phyloP scores from a whole-genome alignment of 2,113 vertebrate species.

The Onychostoma macrolepis region DNA sequence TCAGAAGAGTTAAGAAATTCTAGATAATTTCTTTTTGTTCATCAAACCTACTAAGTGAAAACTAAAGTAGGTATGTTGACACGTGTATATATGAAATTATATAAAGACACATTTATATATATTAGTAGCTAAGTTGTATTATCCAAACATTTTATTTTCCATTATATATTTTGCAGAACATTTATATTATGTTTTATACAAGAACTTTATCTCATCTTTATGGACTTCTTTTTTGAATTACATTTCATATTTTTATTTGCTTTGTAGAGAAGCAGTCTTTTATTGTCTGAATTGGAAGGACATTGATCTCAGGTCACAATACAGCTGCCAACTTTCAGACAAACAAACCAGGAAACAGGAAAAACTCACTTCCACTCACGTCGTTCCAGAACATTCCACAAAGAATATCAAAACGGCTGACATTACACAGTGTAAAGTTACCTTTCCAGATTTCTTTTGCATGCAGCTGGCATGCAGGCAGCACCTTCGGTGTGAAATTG shows the following conservation, averaged over 20 bases:
- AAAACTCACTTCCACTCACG: not conserved
- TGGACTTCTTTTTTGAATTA: not conserved
- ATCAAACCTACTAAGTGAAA: conserved; percentile 15
- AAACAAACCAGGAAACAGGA: conserved; percentile 29
- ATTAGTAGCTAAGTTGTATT: conserved; percentile 79
- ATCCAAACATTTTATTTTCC: conserved; percentile 55
- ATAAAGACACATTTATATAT: conserved; percentile 68
- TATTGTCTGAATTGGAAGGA: conserved; percentile 38
- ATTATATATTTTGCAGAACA: conserved; percentile 71
- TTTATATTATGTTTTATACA: conserved; percentile 58
- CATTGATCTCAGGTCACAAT: conserved; percentile 45
- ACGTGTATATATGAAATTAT: conserved; percentile 61
- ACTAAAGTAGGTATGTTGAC: conserved; percentile 4
- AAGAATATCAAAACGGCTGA: not conserved
- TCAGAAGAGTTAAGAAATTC: conserved; percentile 4
- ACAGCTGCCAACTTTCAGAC: conserved; percentile 38
- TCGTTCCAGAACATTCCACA: conserved; percentile 36
- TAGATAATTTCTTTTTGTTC: conserved; percentile 22
- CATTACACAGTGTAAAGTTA: not conserved
- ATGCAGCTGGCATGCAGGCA: conserved; percentile 4
- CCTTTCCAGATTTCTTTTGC: conserved; percentile 1
- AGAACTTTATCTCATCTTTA: conserved; percentile 40
- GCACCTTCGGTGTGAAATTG: not conserved
- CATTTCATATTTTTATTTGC: conserved; percentile 42
- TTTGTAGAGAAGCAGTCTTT: conserved; percentile 28